Conservation (phyloP, 1,140 invertebrate species). For the Chironomus striatipennis region DNA sequence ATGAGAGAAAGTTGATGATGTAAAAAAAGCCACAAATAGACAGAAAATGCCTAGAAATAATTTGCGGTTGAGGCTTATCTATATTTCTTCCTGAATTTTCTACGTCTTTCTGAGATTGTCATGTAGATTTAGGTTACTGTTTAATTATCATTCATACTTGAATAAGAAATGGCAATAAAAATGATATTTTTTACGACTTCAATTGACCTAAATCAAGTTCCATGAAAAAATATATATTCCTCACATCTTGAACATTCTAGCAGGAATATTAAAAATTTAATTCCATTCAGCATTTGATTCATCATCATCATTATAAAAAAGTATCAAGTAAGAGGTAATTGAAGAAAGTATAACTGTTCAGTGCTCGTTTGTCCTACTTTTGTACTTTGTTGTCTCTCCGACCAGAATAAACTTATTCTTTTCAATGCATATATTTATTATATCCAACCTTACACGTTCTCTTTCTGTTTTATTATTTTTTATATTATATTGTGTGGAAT, state of each 20-base stretch:
- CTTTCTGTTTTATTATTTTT: not conserved
- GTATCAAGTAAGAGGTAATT: not conserved
- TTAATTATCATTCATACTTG: not conserved
- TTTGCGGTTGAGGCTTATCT: no score
- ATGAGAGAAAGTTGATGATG: not conserved
- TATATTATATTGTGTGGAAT: not conserved
- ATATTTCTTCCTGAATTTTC: no score
- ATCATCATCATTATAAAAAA: no score
- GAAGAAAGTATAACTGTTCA: constrained; percentile 8
- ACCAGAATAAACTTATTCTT: constrained; percentile 2
- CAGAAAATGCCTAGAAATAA: not conserved
- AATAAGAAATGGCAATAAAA: not conserved
- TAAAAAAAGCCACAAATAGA: not conserved
- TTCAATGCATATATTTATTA: no score
- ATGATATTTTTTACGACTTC: not conserved
- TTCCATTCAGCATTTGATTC: no score
- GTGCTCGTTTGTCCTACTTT: constrained; percentile 1
- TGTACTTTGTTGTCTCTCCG: not conserved
- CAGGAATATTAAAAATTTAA: not conserved
- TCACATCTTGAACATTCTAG: not conserved
- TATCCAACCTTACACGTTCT: not conserved
- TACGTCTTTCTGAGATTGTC: no score
- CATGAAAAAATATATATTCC: not conserved
- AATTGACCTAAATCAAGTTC: not conserved
- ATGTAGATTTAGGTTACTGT: not conserved